Evolutionary conservation across 2,113 vertebrate species (phyloP).

Genomic region (Diphyllodes magnificus): DNA sequence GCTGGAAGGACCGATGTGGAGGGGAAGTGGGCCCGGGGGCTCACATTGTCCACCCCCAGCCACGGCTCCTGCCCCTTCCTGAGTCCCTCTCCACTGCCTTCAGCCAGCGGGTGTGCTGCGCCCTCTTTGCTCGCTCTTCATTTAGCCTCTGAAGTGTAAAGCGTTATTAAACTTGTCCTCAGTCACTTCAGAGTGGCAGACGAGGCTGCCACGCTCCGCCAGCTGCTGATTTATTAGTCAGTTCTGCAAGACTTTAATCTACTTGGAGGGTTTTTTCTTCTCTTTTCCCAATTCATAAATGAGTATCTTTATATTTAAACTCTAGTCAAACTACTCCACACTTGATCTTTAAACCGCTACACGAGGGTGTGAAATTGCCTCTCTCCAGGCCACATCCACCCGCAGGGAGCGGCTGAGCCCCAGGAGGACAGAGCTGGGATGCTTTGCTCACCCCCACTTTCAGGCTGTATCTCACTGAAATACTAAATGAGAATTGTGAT

Average conservation of each 20-base stretch:
- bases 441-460: accelerated
- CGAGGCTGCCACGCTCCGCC: neutral
- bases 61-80: accelerated
- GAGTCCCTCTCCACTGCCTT: accelerated
- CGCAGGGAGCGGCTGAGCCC: accelerated
- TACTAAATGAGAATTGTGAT: accelerated
- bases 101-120: neutral
- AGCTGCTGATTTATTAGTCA: constrained; percentile 16
- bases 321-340: neutral
- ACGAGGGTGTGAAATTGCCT: neutral
- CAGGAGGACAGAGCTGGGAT: neutral
- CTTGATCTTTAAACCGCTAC: neutral
- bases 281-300: neutral
- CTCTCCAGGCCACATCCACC: neutral
- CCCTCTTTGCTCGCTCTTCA: neutral
- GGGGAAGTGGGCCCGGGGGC: accelerated
- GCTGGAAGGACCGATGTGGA: too few species aligned
- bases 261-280: neutral
- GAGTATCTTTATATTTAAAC: constrained; percentile 18
- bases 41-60: neutral
- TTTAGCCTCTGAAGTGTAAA: neutral
- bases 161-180: neutral
- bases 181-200: neutral
- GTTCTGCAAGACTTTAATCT: constrained; percentile 34
- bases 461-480: neutral